Base-by-base conservation (phyloP, 2,888 invertebrate genomes). In the Prosopocoilus inquinatus region DNA sequence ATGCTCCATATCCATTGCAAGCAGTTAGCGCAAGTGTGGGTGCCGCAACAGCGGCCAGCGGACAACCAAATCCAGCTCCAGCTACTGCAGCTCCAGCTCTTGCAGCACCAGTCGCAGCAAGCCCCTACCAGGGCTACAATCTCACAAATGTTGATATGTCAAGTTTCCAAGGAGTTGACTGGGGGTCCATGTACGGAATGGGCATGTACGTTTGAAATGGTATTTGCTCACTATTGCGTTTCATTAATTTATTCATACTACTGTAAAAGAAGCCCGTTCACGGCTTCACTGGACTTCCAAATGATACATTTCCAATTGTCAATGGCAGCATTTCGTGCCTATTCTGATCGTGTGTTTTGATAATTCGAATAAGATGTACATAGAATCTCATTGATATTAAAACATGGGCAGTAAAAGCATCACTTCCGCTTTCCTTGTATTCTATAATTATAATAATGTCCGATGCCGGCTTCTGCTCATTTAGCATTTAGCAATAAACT, bases 91-190 rank as follows among this genome's bases (percentile, higher is more conserved):
- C 85, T 1, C 81, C 83, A 44, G 81, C 83, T 55, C 70, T 84
- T 9, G 78, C 83, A 59, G 86, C 85, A 2, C 84, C 84, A 68
- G 83, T 88, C 64, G 85, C 87, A 28, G 82, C 86, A 33, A 88
- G 87, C 69, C 84, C 86, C 52, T 87, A 87, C 74, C 87, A 86
- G 70, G 86, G 86, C 46, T 92, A 92, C 79, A 89, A 89, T 66
- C 84, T 93, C 64, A 88, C 92, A 73, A 92, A 92, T 75, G 91
- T 93, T 60, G 93, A 93, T 80, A 93, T 93, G 93, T 89, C 91
- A 59, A 90, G 91, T 74, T 93, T 93, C 85, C 93, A 93, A 78
- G 90, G 91, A 57, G 90, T 94, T 67, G 93, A 93, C 79, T 93
- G 93, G 93, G 87, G 88, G 70, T 88, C 90, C 70, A 90, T 93